Evolutionary conservation across 2,888 invertebrate genomes (phyloP).

Genomic region (Tetrapedia diversipes): DNA sequence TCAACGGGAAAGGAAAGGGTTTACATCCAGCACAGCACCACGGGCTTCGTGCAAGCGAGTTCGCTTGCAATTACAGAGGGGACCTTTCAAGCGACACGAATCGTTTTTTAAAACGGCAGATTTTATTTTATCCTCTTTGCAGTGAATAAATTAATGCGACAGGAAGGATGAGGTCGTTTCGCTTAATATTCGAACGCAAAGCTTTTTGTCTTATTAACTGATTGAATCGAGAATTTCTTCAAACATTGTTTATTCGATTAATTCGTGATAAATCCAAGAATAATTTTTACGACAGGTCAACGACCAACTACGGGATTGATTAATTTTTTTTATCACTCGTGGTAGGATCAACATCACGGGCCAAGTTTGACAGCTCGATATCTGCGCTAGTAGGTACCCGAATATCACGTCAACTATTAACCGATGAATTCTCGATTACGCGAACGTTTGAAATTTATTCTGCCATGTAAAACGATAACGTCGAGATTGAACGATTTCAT

Average conservation of each 20-base stretch:
- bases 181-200: neutral
- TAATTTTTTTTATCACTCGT: constrained; percentile 1
- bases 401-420: constrained; percentile 10
- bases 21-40: neutral
- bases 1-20: neutral
- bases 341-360: neutral
- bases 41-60: neutral
- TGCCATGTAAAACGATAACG: constrained; percentile 11
- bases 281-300: neutral
- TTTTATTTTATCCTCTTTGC: neutral
- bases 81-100: neutral
- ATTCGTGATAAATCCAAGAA: neutral
- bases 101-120: neutral
- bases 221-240: neutral
- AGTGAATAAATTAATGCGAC: neutral
- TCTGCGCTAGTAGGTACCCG: neutral
- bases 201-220: neutral
- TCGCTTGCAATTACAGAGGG: neutral
- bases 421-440: constrained; percentile 28
- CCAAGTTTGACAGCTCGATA: constrained; percentile 1
- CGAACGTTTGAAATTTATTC: constrained; percentile 16
- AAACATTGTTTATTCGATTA: neutral
- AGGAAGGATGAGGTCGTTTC: neutral
- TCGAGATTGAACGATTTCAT: neutral
- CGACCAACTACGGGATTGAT: too few species aligned